Percentiles rank a stretch among this genome's conserved stretches.
Evolutionary conservation across 2,797 vertebrate species (phyloP).

Genomic region (Scolopax bukidnonensis): DNA sequence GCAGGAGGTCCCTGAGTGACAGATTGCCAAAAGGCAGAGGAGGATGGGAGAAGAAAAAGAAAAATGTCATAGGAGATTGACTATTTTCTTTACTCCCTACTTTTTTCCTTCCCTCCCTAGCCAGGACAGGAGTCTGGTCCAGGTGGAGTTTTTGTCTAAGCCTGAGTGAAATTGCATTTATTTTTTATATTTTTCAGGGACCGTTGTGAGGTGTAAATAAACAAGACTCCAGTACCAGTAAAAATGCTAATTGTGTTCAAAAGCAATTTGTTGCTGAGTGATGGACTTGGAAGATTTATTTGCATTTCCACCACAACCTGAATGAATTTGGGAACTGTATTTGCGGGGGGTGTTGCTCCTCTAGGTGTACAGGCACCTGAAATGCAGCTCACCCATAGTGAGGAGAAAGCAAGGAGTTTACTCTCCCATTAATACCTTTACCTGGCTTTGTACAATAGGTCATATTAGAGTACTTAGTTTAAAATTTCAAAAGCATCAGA

Average conservation of each 20-base stretch:
- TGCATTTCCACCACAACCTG: neutral
- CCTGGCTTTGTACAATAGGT: neutral
- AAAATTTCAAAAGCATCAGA: neutral
- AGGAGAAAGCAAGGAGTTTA: neutral
- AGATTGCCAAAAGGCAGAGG: neutral
- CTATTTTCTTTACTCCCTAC: neutral
- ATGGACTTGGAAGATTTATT: neutral
- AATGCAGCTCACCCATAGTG: neutral
- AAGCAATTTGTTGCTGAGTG: neutral
- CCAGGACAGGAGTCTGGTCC: neutral
- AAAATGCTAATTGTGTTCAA: neutral
- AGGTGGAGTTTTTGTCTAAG: neutral
- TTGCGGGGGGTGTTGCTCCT: neutral
- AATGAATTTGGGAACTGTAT: neutral
- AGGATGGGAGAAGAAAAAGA: neutral
- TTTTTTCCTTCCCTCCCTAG: neutral
- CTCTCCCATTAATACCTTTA: neutral
- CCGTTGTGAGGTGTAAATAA: neutral
- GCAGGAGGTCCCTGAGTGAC: accelerated
- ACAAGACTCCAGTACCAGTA: neutral
- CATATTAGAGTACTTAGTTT: neutral
- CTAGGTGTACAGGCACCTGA: accelerated
- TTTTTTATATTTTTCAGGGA: neutral
- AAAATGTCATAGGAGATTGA: neutral
- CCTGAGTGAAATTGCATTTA: neutral